phyloP scores from a whole-genome alignment of 1,140 invertebrate genomes.

The Lepidurus packardi region DNA sequence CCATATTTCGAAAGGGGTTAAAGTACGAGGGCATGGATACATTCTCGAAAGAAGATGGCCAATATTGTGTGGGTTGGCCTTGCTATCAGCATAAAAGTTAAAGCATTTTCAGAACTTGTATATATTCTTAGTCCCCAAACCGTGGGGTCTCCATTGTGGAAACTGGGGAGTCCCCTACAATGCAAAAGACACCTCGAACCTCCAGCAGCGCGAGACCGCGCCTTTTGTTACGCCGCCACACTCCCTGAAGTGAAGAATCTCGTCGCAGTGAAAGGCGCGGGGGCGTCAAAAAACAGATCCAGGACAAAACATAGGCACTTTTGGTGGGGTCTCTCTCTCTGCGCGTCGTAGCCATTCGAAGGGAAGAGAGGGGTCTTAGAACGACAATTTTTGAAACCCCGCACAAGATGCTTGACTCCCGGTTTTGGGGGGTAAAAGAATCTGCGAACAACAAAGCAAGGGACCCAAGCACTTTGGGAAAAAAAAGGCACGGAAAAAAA shows the following conservation, averaged over 20 bases:
- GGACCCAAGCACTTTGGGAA: neutral
- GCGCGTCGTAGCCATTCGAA: neutral
- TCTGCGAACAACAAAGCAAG: slow-evolving; percentile 9
- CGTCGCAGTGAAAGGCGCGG: slow-evolving; percentile 20
- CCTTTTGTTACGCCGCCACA: slow-evolving; percentile 17
- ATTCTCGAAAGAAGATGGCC: neutral
- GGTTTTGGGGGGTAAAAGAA: neutral
- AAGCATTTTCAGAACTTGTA: neutral
- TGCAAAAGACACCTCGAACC: slow-evolving; percentile 13
- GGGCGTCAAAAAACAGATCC: neutral
- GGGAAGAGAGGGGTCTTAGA: neutral
- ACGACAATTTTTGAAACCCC: neutral
- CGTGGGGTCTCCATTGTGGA: slow-evolving; percentile 5
- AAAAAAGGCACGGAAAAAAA: neutral
- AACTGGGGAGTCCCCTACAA: slow-evolving; percentile 16
- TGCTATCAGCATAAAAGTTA: neutral
- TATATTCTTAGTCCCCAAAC: slow-evolving; percentile 1
- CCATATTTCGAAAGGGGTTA: neutral
- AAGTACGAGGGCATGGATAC: neutral
- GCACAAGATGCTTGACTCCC: slow-evolving; percentile 2
- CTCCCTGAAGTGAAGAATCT: slow-evolving; percentile 14
- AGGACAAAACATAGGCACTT: neutral
- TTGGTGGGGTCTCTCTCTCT: neutral
- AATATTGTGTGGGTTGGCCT: neutral
- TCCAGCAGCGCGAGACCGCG: slow-evolving; percentile 10